Percentiles rank a stretch among this genome's conserved stretches.
These are phyloP conservation scores for Cantharis nigra DNA, from an alignment of 2,888 invertebrate species.

Conservation along the genomic window DNA sequence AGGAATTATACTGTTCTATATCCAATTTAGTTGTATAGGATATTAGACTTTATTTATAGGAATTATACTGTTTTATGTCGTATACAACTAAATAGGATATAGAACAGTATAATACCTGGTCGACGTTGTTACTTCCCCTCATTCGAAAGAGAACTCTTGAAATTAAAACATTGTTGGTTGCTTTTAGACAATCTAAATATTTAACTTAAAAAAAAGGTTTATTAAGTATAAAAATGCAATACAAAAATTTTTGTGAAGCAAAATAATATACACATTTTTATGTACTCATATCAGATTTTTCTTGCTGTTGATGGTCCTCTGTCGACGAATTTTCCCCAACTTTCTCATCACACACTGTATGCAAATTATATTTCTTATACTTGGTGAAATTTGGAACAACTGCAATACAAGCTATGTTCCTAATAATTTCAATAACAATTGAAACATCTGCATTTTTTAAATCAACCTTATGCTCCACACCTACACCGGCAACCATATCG, in stretches of 20 bases:
- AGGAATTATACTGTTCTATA: no score
- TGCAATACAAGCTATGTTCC: constrained; percentile 77
- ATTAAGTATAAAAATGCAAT: not conserved
- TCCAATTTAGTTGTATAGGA: no score
- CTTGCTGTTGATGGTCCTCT: not conserved
- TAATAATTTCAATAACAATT: constrained; percentile 82
- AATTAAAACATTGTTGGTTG: no score
- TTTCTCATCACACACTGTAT: not conserved
- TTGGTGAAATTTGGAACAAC: constrained; percentile 79
- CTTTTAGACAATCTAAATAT: no score
- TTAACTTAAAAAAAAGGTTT: not conserved
- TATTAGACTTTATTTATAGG: no score
- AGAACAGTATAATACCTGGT: no score
- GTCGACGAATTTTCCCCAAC: not conserved
- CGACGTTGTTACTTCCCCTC: no score
- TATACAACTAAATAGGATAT: no score
- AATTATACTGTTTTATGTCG: no score
- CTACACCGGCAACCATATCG: constrained; percentile 69
- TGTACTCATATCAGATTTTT: not conserved
- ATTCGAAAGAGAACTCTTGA: no score
- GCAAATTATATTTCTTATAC: constrained; percentile 83
- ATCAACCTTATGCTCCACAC: constrained; percentile 76
- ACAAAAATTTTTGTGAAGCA: not conserved
- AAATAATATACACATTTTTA: not conserved
- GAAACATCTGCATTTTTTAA: constrained; percentile 77